Base-by-base conservation (phyloP, 2,888 invertebrate genomes). In the Trissolcus japonicus region DNA sequence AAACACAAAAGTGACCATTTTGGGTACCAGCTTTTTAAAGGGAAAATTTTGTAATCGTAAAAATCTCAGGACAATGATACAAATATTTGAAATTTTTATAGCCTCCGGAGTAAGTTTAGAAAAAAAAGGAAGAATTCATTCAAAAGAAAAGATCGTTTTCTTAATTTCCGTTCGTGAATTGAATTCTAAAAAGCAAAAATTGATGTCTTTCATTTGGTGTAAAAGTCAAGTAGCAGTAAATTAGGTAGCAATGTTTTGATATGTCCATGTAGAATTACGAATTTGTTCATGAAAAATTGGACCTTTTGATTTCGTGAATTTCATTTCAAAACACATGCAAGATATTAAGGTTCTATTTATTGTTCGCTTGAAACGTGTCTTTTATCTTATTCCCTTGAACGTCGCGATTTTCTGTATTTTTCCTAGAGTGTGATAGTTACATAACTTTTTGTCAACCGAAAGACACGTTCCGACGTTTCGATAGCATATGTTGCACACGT, bases 321-420 rank as follows among this genome's bases (percentile, higher is more conserved):
- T 51, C 4, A 17, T 48, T 1, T 1, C 1, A 16, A 48, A 17
- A 17, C 6, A 48, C 9, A 14, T 48, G 25, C 25, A 25, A 25
- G 11, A 16, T 16, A 7, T 14, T 14, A 6, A 16, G 6, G 46
- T n/a, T 14, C 6, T 16, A 46, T 46, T 46, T 29, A n/a, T 6
- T 50, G 13, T 59, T 29, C 17, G 43, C 50, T 50, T 11, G 50
- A 51, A 66, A 50, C 16, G 21, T n/a, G 59, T 46, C 29, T 3
- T 53, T 59, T 48, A 35, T 55, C 53, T 17, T 54, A 46, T 68
- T 68, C 40, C 21, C 2, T 50, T 1, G 55, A 69, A 69, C 0
- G 25, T 61, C 17, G 68, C 61, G 25, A 61, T 67, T 60, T 68
- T 60, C 19, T 51, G n/a, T 43, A 53, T 53, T 67, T 48, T 60